Evolutionary conservation across 2,888 invertebrate species (phyloP).

Genomic region (Archips crataeganus): DNA sequence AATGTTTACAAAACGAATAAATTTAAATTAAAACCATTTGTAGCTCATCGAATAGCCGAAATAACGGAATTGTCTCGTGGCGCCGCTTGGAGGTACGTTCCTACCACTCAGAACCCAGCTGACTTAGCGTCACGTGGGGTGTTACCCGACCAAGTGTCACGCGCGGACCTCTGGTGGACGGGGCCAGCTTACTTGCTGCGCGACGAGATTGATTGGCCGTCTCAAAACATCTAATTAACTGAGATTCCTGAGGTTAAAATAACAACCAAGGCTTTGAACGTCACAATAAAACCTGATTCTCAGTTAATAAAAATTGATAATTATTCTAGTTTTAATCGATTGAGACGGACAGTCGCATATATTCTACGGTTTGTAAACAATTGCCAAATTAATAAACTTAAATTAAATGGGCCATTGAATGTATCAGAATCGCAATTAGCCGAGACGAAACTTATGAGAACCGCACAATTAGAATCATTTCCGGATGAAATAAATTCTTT

Average conservation of each 20-base stretch:
- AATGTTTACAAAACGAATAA: slow-evolving; percentile 26
- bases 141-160: slow-evolving; percentile 1
- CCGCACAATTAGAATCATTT: too few species aligned
- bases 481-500: too few species aligned
- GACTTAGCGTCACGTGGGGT: slow-evolving; percentile 42
- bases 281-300: neutral
- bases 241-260: slow-evolving; percentile 22
- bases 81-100: slow-evolving; percentile 32
- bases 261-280: neutral
- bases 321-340: slow-evolving; percentile 26
- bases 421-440: too few species aligned
- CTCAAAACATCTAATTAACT: neutral
- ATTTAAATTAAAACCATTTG: slow-evolving; percentile 43
- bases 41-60: slow-evolving; percentile 43
- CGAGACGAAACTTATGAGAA: too few species aligned
- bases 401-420: too few species aligned
- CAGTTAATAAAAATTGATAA: slow-evolving; percentile 20
- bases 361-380: slow-evolving; percentile 16
- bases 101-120: slow-evolving; percentile 31
- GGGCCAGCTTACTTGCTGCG: slow-evolving; percentile 11
- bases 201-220: slow-evolving; percentile 12
- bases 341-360: slow-evolving; percentile 39
- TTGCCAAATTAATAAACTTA: neutral
- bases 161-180: slow-evolving; percentile 24
- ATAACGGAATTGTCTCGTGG: slow-evolving; percentile 40